phyloP scores from a whole-genome alignment of 1,140 invertebrate species.

The Polypedilum vanderplanki region DNA sequence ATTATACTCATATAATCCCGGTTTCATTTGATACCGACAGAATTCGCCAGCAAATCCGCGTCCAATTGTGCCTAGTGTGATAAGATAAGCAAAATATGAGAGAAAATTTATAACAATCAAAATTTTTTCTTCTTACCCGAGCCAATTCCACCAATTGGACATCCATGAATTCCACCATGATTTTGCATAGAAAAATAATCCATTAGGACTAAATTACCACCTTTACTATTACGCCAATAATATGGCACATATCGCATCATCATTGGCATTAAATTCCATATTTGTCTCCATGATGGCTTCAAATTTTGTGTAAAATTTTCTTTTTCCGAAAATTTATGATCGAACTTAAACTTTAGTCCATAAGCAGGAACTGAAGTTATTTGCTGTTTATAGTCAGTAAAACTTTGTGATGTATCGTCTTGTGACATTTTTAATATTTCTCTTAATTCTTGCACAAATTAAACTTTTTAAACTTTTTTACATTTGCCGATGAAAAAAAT shows the following conservation, averaged over 20 bases:
- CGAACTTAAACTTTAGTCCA: conserved; percentile 63
- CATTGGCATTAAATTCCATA: conserved; percentile 41
- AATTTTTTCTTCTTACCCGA: conserved; percentile 44
- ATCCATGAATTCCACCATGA: conserved; percentile 71
- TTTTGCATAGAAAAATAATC: conserved; percentile 57
- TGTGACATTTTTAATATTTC: background rate
- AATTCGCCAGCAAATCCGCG: conserved; percentile 89
- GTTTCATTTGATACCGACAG: conserved; percentile 79
- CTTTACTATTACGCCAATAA: conserved; percentile 51
- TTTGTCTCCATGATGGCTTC: conserved; percentile 55
- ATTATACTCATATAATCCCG: conserved; percentile 80
- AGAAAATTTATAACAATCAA: too few species aligned
- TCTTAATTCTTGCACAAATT: background rate
- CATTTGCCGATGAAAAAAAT: background rate
- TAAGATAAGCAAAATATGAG: background rate
- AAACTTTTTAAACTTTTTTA: background rate
- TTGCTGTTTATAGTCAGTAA: background rate
- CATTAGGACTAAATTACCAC: conserved; percentile 58
- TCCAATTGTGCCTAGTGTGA: conserved; percentile 62
- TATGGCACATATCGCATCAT: conserved; percentile 59
- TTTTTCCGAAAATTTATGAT: conserved; percentile 68
- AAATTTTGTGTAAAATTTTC: conserved; percentile 54
- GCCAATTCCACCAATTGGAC: conserved; percentile 86
- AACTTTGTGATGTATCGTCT: conserved; percentile 20
- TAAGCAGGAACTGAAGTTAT: conserved; percentile 47